These are phyloP conservation scores for Sporophila hypoxantha DNA, from an alignment of 2,113 vertebrate species.

Conservation along the genomic window DNA sequence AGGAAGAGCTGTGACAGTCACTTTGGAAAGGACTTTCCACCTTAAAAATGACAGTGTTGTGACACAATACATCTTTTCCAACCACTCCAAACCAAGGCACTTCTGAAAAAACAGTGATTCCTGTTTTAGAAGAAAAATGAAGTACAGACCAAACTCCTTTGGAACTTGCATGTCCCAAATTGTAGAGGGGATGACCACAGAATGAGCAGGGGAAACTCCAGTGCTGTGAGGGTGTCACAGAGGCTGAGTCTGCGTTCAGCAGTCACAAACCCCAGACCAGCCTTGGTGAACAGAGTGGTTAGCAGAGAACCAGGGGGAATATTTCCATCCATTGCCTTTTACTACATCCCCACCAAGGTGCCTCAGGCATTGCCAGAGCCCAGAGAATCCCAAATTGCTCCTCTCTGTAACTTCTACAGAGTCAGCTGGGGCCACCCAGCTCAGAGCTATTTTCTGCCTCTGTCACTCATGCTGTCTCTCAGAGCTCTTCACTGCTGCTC, in stretches of 20 bases:
- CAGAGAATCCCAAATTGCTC: not conserved
- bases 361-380: not conserved
- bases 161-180: rapidly evolving
- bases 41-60: not conserved
- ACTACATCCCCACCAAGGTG: not conserved
- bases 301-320: not conserved
- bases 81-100: not conserved
- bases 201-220: not conserved
- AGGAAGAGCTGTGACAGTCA: rapidly evolving
- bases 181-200: not conserved
- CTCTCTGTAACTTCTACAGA: not conserved
- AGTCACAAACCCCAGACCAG: not conserved
- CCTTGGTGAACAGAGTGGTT: not conserved
- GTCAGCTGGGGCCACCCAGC: conserved; percentile 1
- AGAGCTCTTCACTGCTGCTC: not conserved
- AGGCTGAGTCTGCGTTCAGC: not conserved
- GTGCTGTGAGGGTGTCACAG: not conserved
- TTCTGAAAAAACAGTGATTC: not conserved
- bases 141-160: not conserved
- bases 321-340: not conserved
- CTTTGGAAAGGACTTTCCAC: not conserved
- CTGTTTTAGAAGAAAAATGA: not conserved
- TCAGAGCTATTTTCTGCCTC: conserved; percentile 12
- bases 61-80: not conserved
- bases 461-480: not conserved